phyloP scores from a whole-genome alignment of 2,113 vertebrate genomes.

The Daboia siamensis region DNA sequence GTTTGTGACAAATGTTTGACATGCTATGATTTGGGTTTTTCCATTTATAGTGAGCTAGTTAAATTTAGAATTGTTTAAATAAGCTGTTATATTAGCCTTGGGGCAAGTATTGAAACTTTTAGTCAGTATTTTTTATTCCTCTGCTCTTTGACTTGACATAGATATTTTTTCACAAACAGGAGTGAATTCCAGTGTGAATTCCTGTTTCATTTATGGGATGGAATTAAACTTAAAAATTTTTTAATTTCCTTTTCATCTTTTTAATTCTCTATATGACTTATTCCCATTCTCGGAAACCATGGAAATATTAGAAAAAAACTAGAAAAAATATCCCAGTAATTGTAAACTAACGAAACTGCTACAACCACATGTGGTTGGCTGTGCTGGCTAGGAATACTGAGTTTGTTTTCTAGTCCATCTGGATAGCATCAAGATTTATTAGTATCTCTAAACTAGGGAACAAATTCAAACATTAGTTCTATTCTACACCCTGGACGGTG shows the following conservation, averaged over 20 bases:
- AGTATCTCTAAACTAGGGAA: background rate
- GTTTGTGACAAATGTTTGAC: constrained; percentile 52
- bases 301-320: background rate
- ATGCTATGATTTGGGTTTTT: constrained; percentile 41
- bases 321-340: background rate
- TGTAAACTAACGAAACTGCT: background rate
- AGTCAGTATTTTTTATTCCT: constrained; percentile 20
- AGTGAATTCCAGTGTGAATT: background rate
- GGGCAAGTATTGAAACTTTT: constrained; percentile 45
- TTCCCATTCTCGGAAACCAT: background rate
- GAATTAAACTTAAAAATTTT: background rate
- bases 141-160: constrained; percentile 23
- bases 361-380: background rate
- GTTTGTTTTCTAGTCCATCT: background rate
- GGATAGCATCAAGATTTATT: background rate
- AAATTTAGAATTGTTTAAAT: constrained; percentile 57
- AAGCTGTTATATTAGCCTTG: constrained; percentile 39
- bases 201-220: background rate
- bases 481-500: no score
- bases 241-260: background rate
- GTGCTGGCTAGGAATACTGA: background rate
- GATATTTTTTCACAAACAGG: background rate
- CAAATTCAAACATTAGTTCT: background rate
- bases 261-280: background rate
- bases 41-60: constrained; percentile 52